Evolutionary conservation across 2,888 invertebrate species (phyloP).

Genomic region (Calameuta filiformis): DNA sequence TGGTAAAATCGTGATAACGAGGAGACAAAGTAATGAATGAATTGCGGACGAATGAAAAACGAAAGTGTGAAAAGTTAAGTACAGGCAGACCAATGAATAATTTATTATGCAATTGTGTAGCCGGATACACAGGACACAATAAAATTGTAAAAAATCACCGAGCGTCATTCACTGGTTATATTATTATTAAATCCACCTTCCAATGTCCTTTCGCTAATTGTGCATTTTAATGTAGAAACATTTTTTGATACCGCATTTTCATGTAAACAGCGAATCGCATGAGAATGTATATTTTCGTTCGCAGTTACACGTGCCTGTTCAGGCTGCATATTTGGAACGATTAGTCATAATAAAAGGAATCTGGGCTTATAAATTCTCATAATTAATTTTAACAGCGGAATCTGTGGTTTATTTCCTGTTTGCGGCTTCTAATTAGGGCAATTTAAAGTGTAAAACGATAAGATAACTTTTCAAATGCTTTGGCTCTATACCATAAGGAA

Average conservation of each 20-base stretch:
- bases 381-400: not conserved
- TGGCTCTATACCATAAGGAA: no score
- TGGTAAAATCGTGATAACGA: not conserved
- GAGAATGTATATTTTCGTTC: no score
- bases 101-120: slow-evolving; percentile 54
- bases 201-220: not conserved
- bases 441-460: not conserved
- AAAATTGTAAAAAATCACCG: slow-evolving; percentile 39
- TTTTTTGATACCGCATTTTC: not conserved
- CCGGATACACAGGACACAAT: slow-evolving; percentile 45
- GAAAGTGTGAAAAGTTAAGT: slow-evolving; percentile 4
- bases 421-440: not conserved
- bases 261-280: not conserved
- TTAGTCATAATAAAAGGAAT: not conserved
- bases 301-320: no score
- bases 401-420: not conserved
- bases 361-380: not conserved
- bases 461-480: not conserved
- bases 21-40: not conserved
- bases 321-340: no score
- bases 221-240: not conserved
- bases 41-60: not conserved
- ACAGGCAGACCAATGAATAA: slow-evolving; percentile 50
- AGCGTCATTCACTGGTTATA: not conserved
- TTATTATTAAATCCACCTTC: not conserved